Conservation (phyloP, 2,113 vertebrate genomes). For the Pandion haliaetus region DNA sequence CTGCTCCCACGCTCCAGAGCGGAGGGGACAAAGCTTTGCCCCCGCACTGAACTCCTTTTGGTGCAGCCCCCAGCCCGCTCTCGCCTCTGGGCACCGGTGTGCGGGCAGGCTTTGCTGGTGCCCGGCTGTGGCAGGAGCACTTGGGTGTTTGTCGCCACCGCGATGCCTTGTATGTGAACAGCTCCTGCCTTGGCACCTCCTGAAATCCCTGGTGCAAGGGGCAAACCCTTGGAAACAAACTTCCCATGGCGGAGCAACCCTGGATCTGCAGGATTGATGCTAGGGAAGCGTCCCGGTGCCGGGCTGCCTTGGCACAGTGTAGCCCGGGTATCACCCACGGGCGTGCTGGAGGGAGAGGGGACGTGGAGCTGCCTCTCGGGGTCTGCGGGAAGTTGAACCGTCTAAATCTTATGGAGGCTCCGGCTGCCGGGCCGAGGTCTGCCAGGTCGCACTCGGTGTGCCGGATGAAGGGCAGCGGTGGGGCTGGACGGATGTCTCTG, state of each 20-base stretch:
- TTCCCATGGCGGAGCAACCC: neutral
- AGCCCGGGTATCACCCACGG: neutral
- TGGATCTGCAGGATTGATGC: neutral
- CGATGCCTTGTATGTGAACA: rapidly evolving
- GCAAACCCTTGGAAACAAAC: neutral
- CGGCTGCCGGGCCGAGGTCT: neutral
- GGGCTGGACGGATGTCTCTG: neutral
- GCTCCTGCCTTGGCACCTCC: neutral
- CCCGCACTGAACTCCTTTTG: neutral
- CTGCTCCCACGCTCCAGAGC: neutral
- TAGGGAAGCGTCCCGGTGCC: neutral
- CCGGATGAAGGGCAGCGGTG: neutral
- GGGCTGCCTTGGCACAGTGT: neutral
- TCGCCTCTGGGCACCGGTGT: neutral
- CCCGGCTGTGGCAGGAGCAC: rapidly evolving
- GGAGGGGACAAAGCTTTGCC: neutral
- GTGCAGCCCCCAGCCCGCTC: neutral
- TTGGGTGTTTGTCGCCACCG: neutral
- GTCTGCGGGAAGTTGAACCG: neutral
- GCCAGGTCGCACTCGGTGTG: neutral
- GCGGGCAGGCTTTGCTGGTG: neutral
- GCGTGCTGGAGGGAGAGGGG: no score
- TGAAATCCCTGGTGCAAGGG: neutral
- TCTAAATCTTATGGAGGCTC: neutral
- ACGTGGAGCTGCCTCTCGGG: no score